phyloP scores from a whole-genome alignment of 2,888 invertebrate species.

The Idaea biselata region DNA sequence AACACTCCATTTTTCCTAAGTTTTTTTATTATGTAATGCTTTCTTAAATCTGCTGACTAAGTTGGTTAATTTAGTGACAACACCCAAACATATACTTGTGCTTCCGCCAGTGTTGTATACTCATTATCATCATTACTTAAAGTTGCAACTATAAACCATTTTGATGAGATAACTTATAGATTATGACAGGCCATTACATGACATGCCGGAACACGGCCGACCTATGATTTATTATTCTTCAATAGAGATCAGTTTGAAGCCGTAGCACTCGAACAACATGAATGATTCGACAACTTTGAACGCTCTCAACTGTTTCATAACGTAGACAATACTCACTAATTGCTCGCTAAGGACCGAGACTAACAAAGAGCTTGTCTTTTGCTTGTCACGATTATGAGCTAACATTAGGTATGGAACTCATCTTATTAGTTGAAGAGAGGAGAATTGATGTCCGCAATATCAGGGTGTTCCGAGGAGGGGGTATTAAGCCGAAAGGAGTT shows the following conservation, averaged over 20 bases:
- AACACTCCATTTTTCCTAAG: not conserved
- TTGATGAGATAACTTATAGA: constrained; percentile 3
- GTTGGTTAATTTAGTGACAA: not conserved
- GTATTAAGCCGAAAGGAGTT: too few relatives aligned
- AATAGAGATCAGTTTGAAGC: constrained; percentile 18
- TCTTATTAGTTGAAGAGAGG: constrained; percentile 21
- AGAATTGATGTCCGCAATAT: too few relatives aligned
- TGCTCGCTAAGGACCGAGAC: constrained; percentile 42
- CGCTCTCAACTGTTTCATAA: constrained; percentile 43
- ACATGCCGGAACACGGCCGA: constrained; percentile 27
- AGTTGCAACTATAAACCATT: not conserved
- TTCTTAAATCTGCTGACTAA: not conserved
- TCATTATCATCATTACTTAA: not conserved
- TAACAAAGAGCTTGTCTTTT: constrained; percentile 40
- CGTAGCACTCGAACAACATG: constrained; percentile 33
- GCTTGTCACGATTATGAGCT: constrained; percentile 36
- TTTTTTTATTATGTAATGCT: not conserved
- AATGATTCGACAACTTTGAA: constrained; percentile 48
- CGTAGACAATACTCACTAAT: constrained; percentile 56
- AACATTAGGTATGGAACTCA: constrained; percentile 48
- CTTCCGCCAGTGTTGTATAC: not conserved
- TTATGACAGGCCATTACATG: constrained; percentile 31
- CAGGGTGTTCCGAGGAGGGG: too few relatives aligned
- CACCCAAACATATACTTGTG: not conserved
- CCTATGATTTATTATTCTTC: constrained; percentile 15